phyloP scores from a whole-genome alignment of 2,797 vertebrate species.

The Leptodactylus fallax region DNA sequence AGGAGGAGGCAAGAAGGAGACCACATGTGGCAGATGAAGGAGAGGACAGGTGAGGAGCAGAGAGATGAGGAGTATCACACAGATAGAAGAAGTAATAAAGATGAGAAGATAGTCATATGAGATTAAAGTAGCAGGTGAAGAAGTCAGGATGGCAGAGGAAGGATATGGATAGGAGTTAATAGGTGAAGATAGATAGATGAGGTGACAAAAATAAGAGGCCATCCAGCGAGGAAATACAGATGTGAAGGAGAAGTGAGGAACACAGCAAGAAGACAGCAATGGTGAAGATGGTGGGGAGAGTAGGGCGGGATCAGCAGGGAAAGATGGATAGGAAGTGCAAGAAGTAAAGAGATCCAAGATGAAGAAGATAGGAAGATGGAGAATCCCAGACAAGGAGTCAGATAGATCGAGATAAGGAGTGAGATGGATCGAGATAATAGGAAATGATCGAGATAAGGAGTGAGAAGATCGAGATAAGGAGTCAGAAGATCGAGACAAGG shows the following conservation, averaged over 20 bases:
- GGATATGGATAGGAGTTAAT: neutral
- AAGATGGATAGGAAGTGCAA: too few relatives aligned
- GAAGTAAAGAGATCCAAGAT: neutral
- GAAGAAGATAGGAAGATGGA: too few relatives aligned
- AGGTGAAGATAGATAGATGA: slow-evolving; percentile 9
- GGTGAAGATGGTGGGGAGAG: neutral
- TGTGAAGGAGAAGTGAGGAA: neutral
- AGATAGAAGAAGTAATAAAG: neutral
- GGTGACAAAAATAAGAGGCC: neutral
- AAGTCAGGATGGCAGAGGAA: neutral
- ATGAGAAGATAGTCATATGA: too few relatives aligned
- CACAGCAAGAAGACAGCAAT: neutral
- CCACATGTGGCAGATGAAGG: neutral
- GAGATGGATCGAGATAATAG: too few relatives aligned
- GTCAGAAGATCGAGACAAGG: neutral
- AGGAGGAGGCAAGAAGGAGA: neutral
- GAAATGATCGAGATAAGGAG: too few relatives aligned
- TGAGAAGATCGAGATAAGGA: too few relatives aligned
- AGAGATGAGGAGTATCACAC: neutral
- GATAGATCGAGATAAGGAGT: neutral
- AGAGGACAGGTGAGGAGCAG: neutral
- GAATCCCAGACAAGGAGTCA: neutral
- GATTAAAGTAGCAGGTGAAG: neutral
- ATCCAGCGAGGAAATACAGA: neutral
- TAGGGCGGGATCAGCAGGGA: neutral